Percentiles rank a stretch among this genome's conserved stretches.
Conservation (phyloP, 2,113 vertebrate species). For the Engraulis encrasicolus region DNA sequence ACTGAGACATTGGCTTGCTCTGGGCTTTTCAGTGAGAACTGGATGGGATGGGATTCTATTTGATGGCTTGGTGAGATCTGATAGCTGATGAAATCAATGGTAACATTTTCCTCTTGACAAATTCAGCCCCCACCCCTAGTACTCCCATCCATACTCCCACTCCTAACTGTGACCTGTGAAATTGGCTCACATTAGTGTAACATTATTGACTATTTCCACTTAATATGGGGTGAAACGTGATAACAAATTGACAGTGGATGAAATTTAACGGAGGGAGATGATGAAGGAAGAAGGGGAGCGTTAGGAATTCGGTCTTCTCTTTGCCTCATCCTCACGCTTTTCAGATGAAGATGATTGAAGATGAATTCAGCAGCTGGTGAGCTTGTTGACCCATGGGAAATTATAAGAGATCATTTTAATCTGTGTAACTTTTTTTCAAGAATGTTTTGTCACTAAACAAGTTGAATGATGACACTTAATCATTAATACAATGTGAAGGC, state of each 20-base stretch:
- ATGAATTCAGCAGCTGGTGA: not conserved
- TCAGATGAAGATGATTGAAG: not conserved
- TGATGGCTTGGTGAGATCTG: not conserved
- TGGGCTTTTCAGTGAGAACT: not conserved
- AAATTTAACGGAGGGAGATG: not conserved
- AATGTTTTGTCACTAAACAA: no score
- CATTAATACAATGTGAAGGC: no score
- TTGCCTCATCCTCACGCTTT: not conserved
- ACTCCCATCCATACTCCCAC: not conserved
- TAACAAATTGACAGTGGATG: not conserved
- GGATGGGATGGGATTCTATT: not conserved
- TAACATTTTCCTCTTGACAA: not conserved
- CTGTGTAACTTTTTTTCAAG: no score
- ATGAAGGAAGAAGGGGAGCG: not conserved
- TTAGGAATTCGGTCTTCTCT: no score
- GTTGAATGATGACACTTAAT: no score
- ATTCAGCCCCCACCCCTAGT: not conserved
- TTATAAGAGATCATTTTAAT: no score
- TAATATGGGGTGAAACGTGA: not conserved
- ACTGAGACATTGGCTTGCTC: not conserved
- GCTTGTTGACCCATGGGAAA: not conserved
- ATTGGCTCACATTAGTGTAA: not conserved
- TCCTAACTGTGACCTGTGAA: not conserved
- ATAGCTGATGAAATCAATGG: not conserved
- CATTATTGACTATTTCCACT: not conserved